These are phyloP conservation scores for Castor canadensis DNA, from an alignment of 2,113 vertebrate genomes.

Conservation along the genomic window DNA sequence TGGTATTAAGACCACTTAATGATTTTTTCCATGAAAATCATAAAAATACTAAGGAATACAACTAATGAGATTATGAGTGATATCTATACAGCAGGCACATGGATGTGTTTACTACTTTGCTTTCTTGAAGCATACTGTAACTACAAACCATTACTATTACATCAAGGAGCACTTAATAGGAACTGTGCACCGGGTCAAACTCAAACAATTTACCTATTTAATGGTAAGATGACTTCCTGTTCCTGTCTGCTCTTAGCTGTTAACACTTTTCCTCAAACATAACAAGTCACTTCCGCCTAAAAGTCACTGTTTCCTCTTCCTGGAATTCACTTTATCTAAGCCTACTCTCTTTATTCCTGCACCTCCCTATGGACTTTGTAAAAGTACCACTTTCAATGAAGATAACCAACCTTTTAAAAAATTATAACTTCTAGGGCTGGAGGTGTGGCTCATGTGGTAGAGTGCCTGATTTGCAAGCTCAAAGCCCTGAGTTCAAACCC, in stretches of 20 bases:
- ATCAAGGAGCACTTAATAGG: neutral
- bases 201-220: too few relatives aligned
- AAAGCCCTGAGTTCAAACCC: too few relatives aligned
- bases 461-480: too few relatives aligned
- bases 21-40: neutral
- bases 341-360: neutral
- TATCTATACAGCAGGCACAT: neutral
- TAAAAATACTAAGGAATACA: neutral
- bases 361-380: neutral
- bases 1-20: neutral
- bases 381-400: neutral
- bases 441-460: too few relatives aligned
- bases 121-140: neutral
- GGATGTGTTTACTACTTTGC: neutral
- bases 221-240: neutral
- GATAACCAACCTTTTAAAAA: neutral
- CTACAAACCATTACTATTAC: too few relatives aligned
- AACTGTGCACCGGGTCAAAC: neutral
- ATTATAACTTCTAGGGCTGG: neutral
- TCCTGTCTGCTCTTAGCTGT: neutral
- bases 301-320: neutral
- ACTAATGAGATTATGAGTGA: neutral
- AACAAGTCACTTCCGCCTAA: neutral
- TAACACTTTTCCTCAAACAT: neutral
- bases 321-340: neutral